A percentile compares a stretch with the other conserved stretches of the same genome.
Evolutionary conservation across 2,797 vertebrate species (phyloP).

Genomic region (Pelodytes ibericus): DNA sequence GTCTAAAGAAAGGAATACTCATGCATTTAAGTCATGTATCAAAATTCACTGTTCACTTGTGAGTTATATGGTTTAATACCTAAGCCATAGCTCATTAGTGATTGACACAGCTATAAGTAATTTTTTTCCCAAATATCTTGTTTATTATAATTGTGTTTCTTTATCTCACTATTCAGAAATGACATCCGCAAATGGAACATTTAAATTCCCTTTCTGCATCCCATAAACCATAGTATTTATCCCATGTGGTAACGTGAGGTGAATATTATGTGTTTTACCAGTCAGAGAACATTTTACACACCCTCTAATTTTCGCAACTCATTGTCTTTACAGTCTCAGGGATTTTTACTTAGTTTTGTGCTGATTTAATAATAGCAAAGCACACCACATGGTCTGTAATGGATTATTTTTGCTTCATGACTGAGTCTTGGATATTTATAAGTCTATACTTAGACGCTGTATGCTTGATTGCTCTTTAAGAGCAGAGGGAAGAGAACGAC

Average conservation of each 20-base stretch:
- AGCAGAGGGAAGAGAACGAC: constrained; percentile 48
- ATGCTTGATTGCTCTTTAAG: constrained; percentile 50
- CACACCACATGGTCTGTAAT: constrained; percentile 32
- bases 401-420: constrained; percentile 46
- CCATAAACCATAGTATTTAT: not conserved
- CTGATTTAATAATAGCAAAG: not conserved
- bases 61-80: no score
- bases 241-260: not conserved
- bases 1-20: no score
- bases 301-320: not conserved
- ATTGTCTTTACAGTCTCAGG: not conserved
- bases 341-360: not conserved
- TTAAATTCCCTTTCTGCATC: not conserved
- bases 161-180: not conserved
- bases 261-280: not conserved
- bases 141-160: not conserved
- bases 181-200: not conserved
- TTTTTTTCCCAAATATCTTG: not conserved
- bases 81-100: no score
- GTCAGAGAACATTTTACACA: not conserved
- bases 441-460: constrained; percentile 40
- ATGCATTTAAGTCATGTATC: no score
- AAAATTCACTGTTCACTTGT: no score
- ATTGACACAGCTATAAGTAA: no score
- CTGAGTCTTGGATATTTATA: constrained; percentile 44